Base-by-base conservation (phyloP, 2,113 vertebrate genomes). In the Catagonus wagneri region DNA sequence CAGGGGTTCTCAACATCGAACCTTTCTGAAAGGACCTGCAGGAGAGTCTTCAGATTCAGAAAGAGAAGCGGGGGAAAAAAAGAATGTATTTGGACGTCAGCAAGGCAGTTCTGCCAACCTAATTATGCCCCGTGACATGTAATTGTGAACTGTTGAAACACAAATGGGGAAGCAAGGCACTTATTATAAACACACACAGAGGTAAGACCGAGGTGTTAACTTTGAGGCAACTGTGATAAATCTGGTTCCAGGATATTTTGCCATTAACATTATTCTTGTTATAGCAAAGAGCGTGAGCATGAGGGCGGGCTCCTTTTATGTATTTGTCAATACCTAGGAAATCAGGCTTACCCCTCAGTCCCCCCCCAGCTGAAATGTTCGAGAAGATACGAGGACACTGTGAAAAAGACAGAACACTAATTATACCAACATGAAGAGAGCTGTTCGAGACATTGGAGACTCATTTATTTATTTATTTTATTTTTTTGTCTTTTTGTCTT, bases 61-160 rank as follows among this genome's bases (percentile, higher is more conserved):
- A 36, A 44, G 1, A 32, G 22, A 25, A 22, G 20, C 5, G 14
- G 0, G 1, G 23, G 69, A 80, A 0, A 7, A 39, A 69, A 80
- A 52, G n/a, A 79, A 91, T 7, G 1, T 83, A 76, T 94, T 23
- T 95, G 63, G 83, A 83, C 69, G 74, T 96, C 74, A 96, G 74
- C 79, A 94, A 95, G 91, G 83, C 71, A 76, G 69, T 76, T 89
- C 44, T 96, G 93, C 88, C 92, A 96, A 86, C 10, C 63, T 96
- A 92, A 95, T 91, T 95, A 88, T 92, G 89, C 68, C 58, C 87
- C 23, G 2, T 84, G 85, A 93, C 61, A 75, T 39, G 69, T 66
- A 94, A 90, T 36, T 96, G 85, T 89, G 94, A 95, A 76, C 74
- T 61, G 90, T 50, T 95, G 94, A 97, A 88, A 97, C 94, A 97